Percentiles rank a stretch among this genome's conserved stretches.
phyloP scores from a whole-genome alignment of 2,888 invertebrate genomes.

The Phengaris alcon region DNA sequence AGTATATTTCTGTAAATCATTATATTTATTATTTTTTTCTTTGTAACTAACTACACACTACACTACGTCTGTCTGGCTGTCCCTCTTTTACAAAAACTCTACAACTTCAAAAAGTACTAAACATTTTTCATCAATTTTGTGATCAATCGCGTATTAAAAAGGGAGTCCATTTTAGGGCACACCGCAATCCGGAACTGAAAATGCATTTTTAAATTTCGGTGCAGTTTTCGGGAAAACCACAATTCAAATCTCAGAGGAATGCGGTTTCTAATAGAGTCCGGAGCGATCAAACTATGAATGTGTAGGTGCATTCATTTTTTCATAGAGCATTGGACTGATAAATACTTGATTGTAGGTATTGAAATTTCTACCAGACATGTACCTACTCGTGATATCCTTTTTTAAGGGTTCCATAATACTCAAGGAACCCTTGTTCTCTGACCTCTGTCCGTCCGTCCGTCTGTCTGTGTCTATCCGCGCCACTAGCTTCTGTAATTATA shows the following conservation, averaged over 20 bases:
- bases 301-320: not conserved
- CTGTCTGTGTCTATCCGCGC: no score
- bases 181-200: not conserved
- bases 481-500: no score
- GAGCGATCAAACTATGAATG: not conserved
- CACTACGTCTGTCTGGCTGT: no score
- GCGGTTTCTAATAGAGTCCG: not conserved
- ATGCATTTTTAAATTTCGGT: conserved; percentile 13
- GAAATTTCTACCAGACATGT: not conserved
- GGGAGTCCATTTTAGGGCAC: not conserved
- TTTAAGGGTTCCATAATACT: no score
- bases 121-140: no score
- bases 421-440: no score
- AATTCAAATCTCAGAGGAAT: conserved; percentile 4
- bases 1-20: no score
- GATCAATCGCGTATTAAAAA: not conserved
- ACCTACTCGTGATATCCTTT: not conserved
- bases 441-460: no score
- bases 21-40: no score
- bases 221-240: not conserved
- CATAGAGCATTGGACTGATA: not conserved
- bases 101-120: no score
- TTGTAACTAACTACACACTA: no score
- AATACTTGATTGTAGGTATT: not conserved
- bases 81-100: no score